Evolutionary conservation across 2,113 vertebrate genomes (phyloP), one percentile per base, ranked within the genome.

Genomic region (Xenus cinereus): DNA sequence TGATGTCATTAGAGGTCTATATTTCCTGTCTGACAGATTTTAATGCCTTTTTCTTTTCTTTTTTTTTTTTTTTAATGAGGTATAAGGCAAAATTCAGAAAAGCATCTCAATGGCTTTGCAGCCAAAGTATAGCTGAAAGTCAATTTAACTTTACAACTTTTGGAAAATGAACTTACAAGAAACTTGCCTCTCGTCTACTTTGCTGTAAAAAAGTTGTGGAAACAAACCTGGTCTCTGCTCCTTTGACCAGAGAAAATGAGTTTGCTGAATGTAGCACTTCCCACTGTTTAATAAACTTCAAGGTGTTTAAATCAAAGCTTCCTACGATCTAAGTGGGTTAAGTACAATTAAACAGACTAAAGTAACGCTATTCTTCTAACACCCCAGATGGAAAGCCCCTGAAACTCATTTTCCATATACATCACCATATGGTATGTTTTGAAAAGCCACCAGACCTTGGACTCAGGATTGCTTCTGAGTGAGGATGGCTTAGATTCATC

Each of bases 21-120:
- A 93, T 95, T 91, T 97, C 80, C 81, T 69, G 20, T 87, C 62
- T 91, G 91, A 82, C 66, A 79, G 57, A 76, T 84, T 94, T 95
- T 92, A 93, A 81, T 90, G n/a, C 23, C 50, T 69, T 62, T 62
- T 10, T 17, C 28, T 48, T 23, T 59, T 59, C 68, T 91, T 76
- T 62, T 10, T 16, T 35, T 62, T 23, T 60, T 59, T 68, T 91
- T 85, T 71, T 62, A 76, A 90, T 78, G 64, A 93, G 19, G 9
- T 87, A n/a, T 46, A 81, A 93, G 56, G 30, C 63, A 89, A 89
- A 95, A 89, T 82, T 84, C 66, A 79, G 73, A 87, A 75, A 75
- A 80, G 41, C 62, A 53, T 53, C 37, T 79, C 73, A 84, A 37
- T 51, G 53, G 50, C 14, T 95, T 92, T 89, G 57, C 45, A 89